A percentile compares a stretch with the other conserved stretches of the same genome.
These are phyloP conservation scores for Rosalia funebris DNA, from an alignment of 2,888 invertebrate genomes.

Conservation along the genomic window DNA sequence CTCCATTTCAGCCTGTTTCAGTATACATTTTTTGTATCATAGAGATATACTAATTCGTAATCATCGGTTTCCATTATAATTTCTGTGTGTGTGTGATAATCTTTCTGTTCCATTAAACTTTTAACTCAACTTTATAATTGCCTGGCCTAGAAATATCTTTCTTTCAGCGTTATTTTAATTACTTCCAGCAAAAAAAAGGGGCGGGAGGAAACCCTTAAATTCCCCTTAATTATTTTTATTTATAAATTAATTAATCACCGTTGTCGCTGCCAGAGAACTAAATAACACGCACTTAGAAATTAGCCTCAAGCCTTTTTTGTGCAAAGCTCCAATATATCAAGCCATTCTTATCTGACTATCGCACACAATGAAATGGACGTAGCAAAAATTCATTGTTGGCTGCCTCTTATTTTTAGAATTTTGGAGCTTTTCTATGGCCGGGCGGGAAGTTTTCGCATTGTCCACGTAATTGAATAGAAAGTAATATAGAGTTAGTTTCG, in stretches of 20 bases:
- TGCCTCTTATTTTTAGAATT: conserved; percentile 23
- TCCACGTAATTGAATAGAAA: not conserved
- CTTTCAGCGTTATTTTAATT: not conserved
- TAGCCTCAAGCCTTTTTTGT: conserved; percentile 34
- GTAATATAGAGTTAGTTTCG: not conserved
- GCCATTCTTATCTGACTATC: conserved; percentile 35
- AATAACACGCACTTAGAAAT: conserved; percentile 36
- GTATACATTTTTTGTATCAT: too few species aligned
- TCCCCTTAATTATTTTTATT: conserved; percentile 21
- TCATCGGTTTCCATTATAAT: too few species aligned
- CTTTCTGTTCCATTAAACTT: too few species aligned
- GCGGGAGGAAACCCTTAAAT: not conserved
- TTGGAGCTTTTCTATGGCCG: not conserved
- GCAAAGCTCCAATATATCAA: conserved; percentile 39
- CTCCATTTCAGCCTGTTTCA: too few species aligned
- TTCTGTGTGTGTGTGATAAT: too few species aligned
- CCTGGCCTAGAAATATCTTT: too few species aligned
- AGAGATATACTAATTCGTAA: too few species aligned
- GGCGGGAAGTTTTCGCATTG: not conserved
- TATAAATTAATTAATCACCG: conserved; percentile 30
- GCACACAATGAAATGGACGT: conserved; percentile 34
- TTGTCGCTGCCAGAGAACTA: conserved; percentile 26
- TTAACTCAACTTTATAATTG: too few species aligned
- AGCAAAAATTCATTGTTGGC: conserved; percentile 32
- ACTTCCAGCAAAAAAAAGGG: not conserved